Base-by-base conservation (phyloP, 2,888 invertebrate species). In the Lithodes maja region DNA sequence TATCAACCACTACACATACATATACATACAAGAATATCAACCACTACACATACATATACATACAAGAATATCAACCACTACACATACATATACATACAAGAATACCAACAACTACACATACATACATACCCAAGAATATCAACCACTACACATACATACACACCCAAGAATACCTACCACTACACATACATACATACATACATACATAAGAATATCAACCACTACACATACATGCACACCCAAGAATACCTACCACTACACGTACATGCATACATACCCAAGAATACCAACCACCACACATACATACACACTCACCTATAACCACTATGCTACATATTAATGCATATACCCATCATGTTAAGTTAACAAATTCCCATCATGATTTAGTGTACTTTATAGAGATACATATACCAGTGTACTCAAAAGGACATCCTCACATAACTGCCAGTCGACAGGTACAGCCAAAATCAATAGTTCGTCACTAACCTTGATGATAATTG, bases 121-220 rank as follows among this genome's bases (percentile, higher is more conserved):
- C 5, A 53, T 53, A 78, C 78, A 78, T 53, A 78, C 78, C 50
- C 78, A 78, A 50, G n/a, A 50, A 78, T 53, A 78, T 53, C 50
- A 50, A 78, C 78, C 50, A 50, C n/a, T 53, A 53, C 78, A 78
- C 53, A 78, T 53, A 78, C 78, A 78, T 53, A 78, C 78, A 78
- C 78, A 78, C 78, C 50, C 78, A 78, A 50, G 52, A 50, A 78
- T 53, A 78, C 78, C 50, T 53, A 78, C 78, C 50, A 50, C n/a
- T 53, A 53, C 52, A 3, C 77, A 74, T 61, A 0, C 61, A 7
- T 12, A 61, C 12, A 61, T 7, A 3, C 61, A 61, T 12, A 61
- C 61, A 61, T 61, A 7, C 61, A 61, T 61, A 61, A 61, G 12
- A 3, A 61, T 12, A 61, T 12, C 12, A 61, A 61, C 61, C 3